Evolutionary conservation across 2,888 invertebrate genomes (phyloP).

Genomic region (Phalera bucephala): DNA sequence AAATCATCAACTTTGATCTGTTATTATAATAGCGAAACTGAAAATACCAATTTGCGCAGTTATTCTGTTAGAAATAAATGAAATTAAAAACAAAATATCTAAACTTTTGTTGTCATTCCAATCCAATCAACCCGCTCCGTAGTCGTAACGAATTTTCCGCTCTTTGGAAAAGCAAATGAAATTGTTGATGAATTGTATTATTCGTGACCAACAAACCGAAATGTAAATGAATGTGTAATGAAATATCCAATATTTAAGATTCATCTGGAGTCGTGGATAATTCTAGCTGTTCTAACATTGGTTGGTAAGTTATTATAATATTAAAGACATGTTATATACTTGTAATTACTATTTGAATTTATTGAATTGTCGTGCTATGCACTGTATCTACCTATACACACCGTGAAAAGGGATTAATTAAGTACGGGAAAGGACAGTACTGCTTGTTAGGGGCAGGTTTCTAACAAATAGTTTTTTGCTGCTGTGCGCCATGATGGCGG

Average conservation of each 20-base stretch:
- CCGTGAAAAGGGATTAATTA: too few species aligned
- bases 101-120: neutral
- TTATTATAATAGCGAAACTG: conserved; percentile 7
- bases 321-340: too few species aligned
- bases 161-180: conserved; percentile 6
- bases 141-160: conserved; percentile 17
- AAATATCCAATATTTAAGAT: neutral
- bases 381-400: too few species aligned
- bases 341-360: too few species aligned
- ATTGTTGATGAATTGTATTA: conserved; percentile 12
- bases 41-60: conserved; percentile 17
- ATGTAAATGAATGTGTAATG: conserved; percentile 8
- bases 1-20: neutral
- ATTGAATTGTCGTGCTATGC: too few species aligned
- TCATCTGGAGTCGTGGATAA: neutral
- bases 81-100: conserved; percentile 15
- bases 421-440: too few species aligned
- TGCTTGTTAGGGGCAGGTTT: too few species aligned
- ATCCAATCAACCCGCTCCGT: neutral
- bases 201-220: conserved; percentile 3
- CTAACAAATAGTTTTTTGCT: too few species aligned
- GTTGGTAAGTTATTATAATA: conserved; percentile 1
- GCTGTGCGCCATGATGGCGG: too few species aligned
- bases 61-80: conserved; percentile 26
- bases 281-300: neutral